These are phyloP conservation scores for Aradophagus sp. DNA, from an alignment of 1,140 invertebrate species.

Conservation along the genomic window DNA sequence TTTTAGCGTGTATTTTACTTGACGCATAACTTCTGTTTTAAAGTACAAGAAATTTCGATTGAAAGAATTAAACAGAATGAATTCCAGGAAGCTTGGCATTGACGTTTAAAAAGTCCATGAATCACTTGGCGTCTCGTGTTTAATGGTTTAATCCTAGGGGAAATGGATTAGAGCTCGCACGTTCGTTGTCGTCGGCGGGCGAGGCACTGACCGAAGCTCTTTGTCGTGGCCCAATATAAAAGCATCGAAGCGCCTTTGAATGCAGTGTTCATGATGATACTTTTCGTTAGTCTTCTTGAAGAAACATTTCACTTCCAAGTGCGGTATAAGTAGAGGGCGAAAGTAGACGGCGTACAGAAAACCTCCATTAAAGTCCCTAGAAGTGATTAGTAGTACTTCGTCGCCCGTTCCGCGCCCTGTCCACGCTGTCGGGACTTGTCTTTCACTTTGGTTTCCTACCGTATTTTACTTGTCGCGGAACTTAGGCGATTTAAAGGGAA, in stretches of 20 bases:
- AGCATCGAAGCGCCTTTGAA: slow-evolving; percentile 64
- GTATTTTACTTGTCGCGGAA: too few relatives aligned
- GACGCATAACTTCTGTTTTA: too few relatives aligned
- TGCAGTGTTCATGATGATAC: slow-evolving; percentile 72
- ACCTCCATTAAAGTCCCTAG: slow-evolving; percentile 75
- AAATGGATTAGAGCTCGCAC: slow-evolving; percentile 16
- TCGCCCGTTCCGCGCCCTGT: slow-evolving; percentile 51
- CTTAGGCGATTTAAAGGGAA: slow-evolving; percentile 29
- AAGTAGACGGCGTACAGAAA: slow-evolving; percentile 75
- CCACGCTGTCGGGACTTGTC: slow-evolving; percentile 33
- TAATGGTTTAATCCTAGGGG: slow-evolving; percentile 15
- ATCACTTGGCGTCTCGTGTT: slow-evolving; percentile 12
- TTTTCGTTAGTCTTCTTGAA: slow-evolving; percentile 69
- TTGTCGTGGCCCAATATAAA: slow-evolving; percentile 30
- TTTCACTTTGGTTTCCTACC: slow-evolving; percentile 39
- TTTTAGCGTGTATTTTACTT: too few relatives aligned
- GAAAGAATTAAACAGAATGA: too few relatives aligned
- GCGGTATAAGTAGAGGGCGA: slow-evolving; percentile 73
- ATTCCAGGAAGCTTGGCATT: too few relatives aligned
- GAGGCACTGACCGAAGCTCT: slow-evolving; percentile 34
- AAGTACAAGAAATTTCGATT: too few relatives aligned
- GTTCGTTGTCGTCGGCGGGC: slow-evolving; percentile 5
- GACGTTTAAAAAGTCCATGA: not conserved
- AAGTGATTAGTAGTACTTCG: slow-evolving; percentile 75
- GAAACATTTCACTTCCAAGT: slow-evolving; percentile 61